Evolutionary conservation across 1,140 invertebrate genomes (phyloP), one percentile per base, ranked within the genome.

Genomic region (Brachionus rubens): DNA sequence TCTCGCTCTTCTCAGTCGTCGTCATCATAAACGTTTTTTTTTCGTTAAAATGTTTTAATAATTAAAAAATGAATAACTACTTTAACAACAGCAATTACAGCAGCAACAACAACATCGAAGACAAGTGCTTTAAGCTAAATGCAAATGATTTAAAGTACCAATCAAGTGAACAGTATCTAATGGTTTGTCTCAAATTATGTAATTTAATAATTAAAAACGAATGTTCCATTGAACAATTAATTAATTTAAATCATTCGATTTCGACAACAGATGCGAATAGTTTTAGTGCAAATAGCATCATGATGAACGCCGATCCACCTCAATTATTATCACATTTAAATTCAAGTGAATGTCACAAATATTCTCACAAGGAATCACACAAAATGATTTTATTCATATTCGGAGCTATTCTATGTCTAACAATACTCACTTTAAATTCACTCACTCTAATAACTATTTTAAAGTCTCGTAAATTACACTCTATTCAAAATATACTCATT

Each of bases 321-420:
- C 54, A 59, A 10, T 28, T 65, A 30, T 65, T 65, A 41, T 65
- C 59, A 36, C 59, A 65, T 43, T 41, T 70, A 33, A 70, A 70
- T 16, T 48, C 43, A 3, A 70, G 14, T 33, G 65, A 70, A 70
- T 70, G 65, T 30, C 43, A 70, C n/a, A 70, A 70, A 48, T 70
- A 70, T 48, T 70, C 65, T 0, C 43, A 70, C 28, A 48, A 70
- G 41, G 65, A 48, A 16, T 48, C 28, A 28, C 65, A 48, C 16
- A 70, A 70, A 70, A 48, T 48, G 43, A 30, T 48, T 9, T 50
- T 70, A 19, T 70, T 70, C 14, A 36, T 70, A 10, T 19, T 21
- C 19, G 65, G 65, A 7, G 46, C 30, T 16, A 26, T 70, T 30
- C 30, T 70, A 47, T 70, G 43, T 50, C 16, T 48, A n/a, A 48